phyloP scores from a whole-genome alignment of 2,888 invertebrate genomes.

The Blastobasis adustella region DNA sequence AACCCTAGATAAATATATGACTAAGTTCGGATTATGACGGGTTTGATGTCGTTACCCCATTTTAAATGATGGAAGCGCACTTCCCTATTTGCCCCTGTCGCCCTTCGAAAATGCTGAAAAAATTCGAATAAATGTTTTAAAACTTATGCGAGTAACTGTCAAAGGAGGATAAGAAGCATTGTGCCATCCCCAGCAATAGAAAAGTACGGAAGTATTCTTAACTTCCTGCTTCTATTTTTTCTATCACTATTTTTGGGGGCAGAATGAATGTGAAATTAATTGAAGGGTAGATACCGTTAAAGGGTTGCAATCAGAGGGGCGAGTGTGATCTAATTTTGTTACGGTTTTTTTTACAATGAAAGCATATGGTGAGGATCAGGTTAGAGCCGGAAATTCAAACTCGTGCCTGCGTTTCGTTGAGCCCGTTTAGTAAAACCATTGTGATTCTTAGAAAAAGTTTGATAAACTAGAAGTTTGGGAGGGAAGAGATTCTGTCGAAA shows the following conservation, averaged over 20 bases:
- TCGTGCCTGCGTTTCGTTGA: not conserved
- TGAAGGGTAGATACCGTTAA: slow-evolving; percentile 46
- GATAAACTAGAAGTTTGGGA: too few relatives aligned
- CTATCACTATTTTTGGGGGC: slow-evolving; percentile 12
- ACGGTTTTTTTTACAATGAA: slow-evolving; percentile 25
- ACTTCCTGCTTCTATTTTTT: slow-evolving; percentile 56
- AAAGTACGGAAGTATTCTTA: slow-evolving; percentile 36
- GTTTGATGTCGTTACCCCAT: slow-evolving; percentile 25
- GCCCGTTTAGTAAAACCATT: not conserved
- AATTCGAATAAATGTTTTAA: too few relatives aligned
- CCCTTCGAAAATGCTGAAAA: too few relatives aligned
- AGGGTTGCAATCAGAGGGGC: slow-evolving; percentile 43
- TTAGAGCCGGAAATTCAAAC: slow-evolving; percentile 9
- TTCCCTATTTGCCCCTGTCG: too few relatives aligned
- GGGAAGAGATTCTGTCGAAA: too few relatives aligned
- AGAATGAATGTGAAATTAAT: slow-evolving; percentile 64
- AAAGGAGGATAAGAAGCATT: slow-evolving; percentile 20
- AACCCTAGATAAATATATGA: slow-evolving; percentile 45
- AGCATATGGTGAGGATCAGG: slow-evolving; percentile 9
- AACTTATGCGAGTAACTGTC: too few relatives aligned
- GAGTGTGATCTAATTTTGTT: slow-evolving; percentile 40
- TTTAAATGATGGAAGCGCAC: slow-evolving; percentile 2
- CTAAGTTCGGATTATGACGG: slow-evolving; percentile 43
- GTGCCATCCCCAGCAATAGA: slow-evolving; percentile 38
- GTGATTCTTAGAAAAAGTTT: too few relatives aligned